Percentiles rank a stretch among this genome's conserved stretches.
Evolutionary conservation across 2,888 invertebrate genomes (phyloP).

Genomic region (Luperina testacea): DNA sequence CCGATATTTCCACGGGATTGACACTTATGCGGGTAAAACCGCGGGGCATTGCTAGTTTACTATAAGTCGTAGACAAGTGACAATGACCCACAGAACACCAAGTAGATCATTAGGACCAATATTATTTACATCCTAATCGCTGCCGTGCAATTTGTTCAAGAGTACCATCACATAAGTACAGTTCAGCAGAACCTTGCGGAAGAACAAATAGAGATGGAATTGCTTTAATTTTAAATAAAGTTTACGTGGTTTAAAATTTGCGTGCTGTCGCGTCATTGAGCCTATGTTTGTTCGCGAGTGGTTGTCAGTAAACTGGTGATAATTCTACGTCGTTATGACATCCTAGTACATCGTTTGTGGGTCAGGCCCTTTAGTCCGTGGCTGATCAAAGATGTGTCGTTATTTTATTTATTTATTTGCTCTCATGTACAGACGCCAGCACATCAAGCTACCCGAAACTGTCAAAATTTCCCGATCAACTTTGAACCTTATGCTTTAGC

Average conservation of each 20-base stretch:
- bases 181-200: not conserved
- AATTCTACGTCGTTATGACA: constrained; percentile 18
- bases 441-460: too few species aligned
- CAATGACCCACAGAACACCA: constrained; percentile 49
- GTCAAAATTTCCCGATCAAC: too few species aligned
- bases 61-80: not conserved
- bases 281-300: constrained; percentile 28
- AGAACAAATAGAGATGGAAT: constrained; percentile 8
- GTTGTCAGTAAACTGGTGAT: constrained; percentile 28
- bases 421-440: too few species aligned
- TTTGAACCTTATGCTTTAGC: too few species aligned
- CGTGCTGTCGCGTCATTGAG: constrained; percentile 52
- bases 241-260: constrained; percentile 23
- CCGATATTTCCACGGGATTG: too few species aligned
- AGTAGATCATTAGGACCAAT: constrained; percentile 60
- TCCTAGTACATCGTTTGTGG: constrained; percentile 35
- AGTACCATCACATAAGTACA: not conserved
- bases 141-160: constrained; percentile 16
- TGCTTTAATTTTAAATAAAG: constrained; percentile 6
- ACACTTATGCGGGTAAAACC: too few species aligned
- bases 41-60: too few species aligned
- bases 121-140: constrained; percentile 47
- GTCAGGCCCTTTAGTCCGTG: constrained; percentile 5
- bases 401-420: not conserved
- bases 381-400: not conserved